Evolutionary conservation across 2,113 vertebrate genomes (phyloP).

Genomic region (Pontoporia blainvillei): DNA sequence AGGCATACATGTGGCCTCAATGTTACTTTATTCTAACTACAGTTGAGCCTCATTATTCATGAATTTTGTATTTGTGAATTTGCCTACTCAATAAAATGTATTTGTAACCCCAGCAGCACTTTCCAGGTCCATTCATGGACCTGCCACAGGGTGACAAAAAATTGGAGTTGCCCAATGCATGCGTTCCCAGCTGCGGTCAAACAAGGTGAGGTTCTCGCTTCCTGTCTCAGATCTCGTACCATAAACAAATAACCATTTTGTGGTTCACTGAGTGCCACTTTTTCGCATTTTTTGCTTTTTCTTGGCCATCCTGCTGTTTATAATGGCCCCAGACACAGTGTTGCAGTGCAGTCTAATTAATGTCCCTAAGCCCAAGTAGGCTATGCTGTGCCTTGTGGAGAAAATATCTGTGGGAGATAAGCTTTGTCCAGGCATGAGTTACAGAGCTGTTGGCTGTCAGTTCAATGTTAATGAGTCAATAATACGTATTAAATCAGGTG

Average conservation of each 20-base stretch:
- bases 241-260: rapidly evolving
- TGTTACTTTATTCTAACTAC: neutral
- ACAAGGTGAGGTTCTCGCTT: neutral
- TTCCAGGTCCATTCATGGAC: neutral
- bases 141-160: rapidly evolving
- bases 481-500: neutral
- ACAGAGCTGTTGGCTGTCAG: neutral
- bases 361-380: neutral
- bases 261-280: too few species aligned
- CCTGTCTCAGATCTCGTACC: neutral
- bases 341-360: neutral
- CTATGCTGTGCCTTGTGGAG: neutral
- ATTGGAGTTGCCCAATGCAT: rapidly evolving
- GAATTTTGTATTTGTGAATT: neutral
- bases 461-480: neutral
- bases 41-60: neutral
- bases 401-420: neutral
- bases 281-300: neutral
- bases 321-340: neutral
- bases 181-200: rapidly evolving
- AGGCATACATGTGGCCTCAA: neutral
- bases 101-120: neutral
- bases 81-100: neutral
- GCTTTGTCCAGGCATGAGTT: neutral
- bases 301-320: neutral